Percentiles rank a stretch among this genome's conserved stretches.
Conservation (phyloP, 2,113 vertebrate genomes). For the Ictidomys tridecemlineatus region DNA sequence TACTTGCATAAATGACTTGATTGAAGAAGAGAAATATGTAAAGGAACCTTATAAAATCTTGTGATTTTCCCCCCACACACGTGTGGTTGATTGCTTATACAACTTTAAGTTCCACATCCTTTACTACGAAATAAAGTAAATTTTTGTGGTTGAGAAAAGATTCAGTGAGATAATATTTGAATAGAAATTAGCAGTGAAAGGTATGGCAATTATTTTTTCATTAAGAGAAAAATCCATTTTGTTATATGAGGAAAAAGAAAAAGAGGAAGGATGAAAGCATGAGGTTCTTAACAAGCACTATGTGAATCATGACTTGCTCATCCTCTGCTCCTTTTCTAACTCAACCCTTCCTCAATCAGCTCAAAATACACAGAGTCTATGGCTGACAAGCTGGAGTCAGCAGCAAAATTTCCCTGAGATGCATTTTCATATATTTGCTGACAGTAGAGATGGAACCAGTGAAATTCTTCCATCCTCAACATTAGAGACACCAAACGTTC, state of each 20-base stretch:
- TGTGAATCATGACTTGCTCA: background rate
- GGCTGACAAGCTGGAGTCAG: conserved; percentile 62
- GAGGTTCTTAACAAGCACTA: conserved; percentile 3
- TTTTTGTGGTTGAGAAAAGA: background rate
- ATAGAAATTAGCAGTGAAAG: conserved; percentile 53
- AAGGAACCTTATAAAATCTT: conserved; percentile 29
- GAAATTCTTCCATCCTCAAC: conserved; percentile 37
- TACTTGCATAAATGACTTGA: conserved; percentile 15
- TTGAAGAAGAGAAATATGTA: background rate
- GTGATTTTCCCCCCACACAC: background rate
- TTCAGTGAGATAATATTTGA: conserved; percentile 50
- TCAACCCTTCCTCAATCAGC: background rate
- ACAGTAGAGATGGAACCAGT: conserved; percentile 51
- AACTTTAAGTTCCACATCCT: conserved; percentile 14
- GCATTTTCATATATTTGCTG: conserved; percentile 60
- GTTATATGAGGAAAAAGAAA: background rate
- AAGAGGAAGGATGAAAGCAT: background rate
- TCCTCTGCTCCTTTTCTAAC: conserved; percentile 10
- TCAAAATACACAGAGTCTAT: conserved; percentile 29
- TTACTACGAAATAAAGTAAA: conserved; percentile 17
- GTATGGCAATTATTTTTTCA: conserved; percentile 55
- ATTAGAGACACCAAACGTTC: conserved; percentile 43
- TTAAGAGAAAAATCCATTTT: background rate
- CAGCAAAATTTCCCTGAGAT: conserved; percentile 53
- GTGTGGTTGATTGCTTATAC: background rate